Evolutionary conservation across 1,140 invertebrate species (phyloP).

Genomic region (Dinoponera quadriceps): DNA sequence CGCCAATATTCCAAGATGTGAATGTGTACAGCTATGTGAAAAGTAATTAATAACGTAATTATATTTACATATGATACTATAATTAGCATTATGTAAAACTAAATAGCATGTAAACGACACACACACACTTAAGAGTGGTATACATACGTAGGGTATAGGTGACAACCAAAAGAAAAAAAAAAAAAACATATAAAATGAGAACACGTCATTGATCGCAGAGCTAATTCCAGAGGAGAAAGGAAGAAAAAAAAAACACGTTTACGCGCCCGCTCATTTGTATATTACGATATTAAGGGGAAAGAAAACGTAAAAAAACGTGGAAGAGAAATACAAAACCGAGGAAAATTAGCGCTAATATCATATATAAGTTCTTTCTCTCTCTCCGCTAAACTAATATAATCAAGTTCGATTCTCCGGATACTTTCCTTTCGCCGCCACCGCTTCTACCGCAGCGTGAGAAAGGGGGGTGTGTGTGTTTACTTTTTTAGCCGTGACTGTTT

Average conservation of each 20-base stretch:
- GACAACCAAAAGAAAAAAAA: constrained; percentile 58
- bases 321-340: too few species aligned
- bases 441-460: constrained; percentile 9
- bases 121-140: constrained; percentile 69
- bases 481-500: constrained; percentile 47
- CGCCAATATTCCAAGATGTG: constrained; percentile 77
- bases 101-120: constrained; percentile 74
- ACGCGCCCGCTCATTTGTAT: constrained; percentile 69
- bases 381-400: constrained; percentile 44
- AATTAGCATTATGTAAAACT: constrained; percentile 79
- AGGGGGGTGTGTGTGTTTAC: constrained; percentile 10
- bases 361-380: constrained; percentile 64
- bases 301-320: constrained; percentile 5
- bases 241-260: constrained; percentile 51
- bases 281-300: constrained; percentile 54
- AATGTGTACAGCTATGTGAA: constrained; percentile 80
- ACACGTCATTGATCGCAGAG: constrained; percentile 60
- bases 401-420: constrained; percentile 50
- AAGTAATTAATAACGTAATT: constrained; percentile 78
- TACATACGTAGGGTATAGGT: constrained; percentile 74
- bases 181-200: neutral
- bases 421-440: neutral
- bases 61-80: constrained; percentile 76
- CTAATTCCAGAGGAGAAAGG: constrained; percentile 61
- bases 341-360: constrained; percentile 59